Percentiles rank a stretch among this genome's conserved stretches.
Conservation (phyloP, 2,113 vertebrate genomes). For the Mastomys coucha region DNA sequence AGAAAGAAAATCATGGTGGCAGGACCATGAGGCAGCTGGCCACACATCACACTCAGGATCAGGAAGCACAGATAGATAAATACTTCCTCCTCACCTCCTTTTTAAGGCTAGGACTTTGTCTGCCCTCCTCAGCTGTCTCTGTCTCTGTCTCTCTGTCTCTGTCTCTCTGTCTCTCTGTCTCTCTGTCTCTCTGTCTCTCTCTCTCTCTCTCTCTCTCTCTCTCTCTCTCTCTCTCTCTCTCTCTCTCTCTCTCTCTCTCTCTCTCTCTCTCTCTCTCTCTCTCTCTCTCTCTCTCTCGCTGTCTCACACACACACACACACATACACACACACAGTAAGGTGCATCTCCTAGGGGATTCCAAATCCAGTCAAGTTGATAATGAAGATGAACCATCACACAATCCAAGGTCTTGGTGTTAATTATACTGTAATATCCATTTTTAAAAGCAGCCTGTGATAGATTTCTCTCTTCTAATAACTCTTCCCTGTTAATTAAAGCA, state of each 20-base stretch:
- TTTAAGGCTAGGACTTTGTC: background rate
- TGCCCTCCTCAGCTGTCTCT: background rate
- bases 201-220: too few species aligned
- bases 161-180: too few species aligned
- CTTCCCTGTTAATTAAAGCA: background rate
- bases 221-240: too few species aligned
- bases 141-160: too few species aligned
- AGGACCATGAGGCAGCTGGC: background rate
- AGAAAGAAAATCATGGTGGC: background rate
- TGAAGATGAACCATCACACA: background rate
- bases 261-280: too few species aligned
- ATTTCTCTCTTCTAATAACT: conserved; percentile 7
- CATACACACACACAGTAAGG: background rate
- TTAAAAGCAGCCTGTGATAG: background rate
- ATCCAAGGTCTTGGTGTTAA: background rate
- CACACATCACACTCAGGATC: background rate
- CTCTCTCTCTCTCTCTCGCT: too few species aligned
- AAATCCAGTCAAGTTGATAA: background rate
- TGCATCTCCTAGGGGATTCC: background rate
- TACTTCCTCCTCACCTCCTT: background rate
- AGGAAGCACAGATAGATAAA: background rate
- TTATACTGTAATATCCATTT: conserved; percentile 38
- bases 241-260: too few species aligned
- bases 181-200: too few species aligned
- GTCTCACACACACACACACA: background rate